Evolutionary conservation across 2,797 vertebrate genomes (phyloP), one percentile per base, ranked within the genome.

Genomic region (Champsocephalus gunnari): DNA sequence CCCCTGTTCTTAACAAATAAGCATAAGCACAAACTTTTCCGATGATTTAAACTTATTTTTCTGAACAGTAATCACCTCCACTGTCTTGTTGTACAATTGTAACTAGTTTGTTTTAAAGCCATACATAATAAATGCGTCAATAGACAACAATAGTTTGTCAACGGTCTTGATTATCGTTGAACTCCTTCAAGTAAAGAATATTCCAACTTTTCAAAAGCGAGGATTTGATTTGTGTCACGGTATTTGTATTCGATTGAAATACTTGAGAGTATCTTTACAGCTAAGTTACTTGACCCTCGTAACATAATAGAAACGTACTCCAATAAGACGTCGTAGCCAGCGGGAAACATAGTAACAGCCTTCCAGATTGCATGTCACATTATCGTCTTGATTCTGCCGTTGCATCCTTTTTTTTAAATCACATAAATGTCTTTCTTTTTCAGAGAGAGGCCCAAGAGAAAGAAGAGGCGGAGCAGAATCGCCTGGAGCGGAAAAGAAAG

Each of bases 401-500:
- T 50, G 3, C 13, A 11, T 70, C 32, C 13, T 14, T 48, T 63
- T 63, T 71, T 47, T 9, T 28, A 28, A 28, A 55, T 73, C 0
- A 61, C 55, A 59, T 55, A 4, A 3, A 19, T 92, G 50, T 88
- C 3, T 90, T 69, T 65, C 67, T 79, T 70, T 86, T 71, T 51
- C 80, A 99, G 98, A 97, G 98, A 86, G 98, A 99, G 96, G 97
- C 95, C 34, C 98, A 99, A 81, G 98, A 99, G 91, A 96, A 95
- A 93, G 98, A 99, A 92, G 97, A 99, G 93, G 98, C 98, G 0
- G 98, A 99, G 87, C 98, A 98, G 84, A 96, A 97, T 85, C 97
- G 98, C 84, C 94, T 97, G 93, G 96, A 99, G 68, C 98, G 95
- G 87, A 98, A 99, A 89, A 96, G 89, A 76, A 99, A 96, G 93